These are phyloP conservation scores for Brotula barbata DNA, from an alignment of 2,797 vertebrate genomes.

Conservation along the genomic window DNA sequence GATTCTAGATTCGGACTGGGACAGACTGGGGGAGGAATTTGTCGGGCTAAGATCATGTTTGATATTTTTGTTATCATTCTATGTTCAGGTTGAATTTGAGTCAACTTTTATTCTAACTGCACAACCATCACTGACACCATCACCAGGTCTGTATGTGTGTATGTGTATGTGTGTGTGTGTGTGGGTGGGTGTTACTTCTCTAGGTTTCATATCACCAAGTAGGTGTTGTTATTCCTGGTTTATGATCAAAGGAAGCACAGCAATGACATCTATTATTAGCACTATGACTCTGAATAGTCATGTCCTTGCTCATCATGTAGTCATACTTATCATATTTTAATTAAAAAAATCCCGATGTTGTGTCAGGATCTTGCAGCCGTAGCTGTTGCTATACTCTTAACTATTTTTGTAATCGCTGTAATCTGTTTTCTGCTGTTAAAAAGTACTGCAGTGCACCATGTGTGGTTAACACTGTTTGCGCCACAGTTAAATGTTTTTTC, in stretches of 20 bases:
- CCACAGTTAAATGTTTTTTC: slow-evolving; percentile 14
- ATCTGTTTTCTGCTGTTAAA: neutral
- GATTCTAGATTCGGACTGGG: too few species aligned
- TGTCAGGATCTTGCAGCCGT: neutral
- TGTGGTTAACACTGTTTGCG: slow-evolving; percentile 2
- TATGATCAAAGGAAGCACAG: neutral
- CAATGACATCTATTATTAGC: neutral
- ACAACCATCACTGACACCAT: too few species aligned
- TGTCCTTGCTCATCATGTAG: neutral
- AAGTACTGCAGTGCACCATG: neutral
- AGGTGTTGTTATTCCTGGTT: neutral
- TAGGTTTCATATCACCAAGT: slow-evolving; percentile 4
- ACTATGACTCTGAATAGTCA: neutral
- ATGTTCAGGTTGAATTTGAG: too few species aligned
- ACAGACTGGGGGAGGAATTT: too few species aligned
- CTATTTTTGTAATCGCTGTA: neutral
- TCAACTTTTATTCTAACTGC: too few species aligned
- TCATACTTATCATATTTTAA: neutral
- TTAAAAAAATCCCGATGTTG: neutral
- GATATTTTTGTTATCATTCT: too few species aligned
- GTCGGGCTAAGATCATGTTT: too few species aligned
- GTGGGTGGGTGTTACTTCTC: neutral
- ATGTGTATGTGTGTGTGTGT: too few species aligned
- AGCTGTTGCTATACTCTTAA: too few species aligned
- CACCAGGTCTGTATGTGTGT: too few species aligned